phyloP scores from a whole-genome alignment of 2,888 invertebrate species.

The Kuschelorhynchus macadamiae region DNA sequence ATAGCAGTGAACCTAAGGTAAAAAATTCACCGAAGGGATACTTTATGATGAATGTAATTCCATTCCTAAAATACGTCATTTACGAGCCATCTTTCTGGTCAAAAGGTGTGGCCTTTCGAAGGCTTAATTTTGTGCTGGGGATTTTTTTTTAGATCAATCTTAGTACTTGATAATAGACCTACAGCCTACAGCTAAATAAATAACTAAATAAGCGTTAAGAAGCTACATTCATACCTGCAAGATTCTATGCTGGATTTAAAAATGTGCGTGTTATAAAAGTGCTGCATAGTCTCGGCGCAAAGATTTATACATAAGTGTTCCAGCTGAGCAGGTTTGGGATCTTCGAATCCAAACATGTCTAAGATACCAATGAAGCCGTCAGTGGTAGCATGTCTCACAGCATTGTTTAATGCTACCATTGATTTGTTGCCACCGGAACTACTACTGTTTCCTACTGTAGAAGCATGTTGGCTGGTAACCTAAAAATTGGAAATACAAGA shows the following conservation, averaged over 20 bases:
- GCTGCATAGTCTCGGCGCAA: constrained; percentile 97
- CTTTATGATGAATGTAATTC: too few species aligned
- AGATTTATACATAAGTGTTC: constrained; percentile 96
- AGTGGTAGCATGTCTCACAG: constrained; percentile 92
- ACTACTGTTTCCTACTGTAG: constrained; percentile 77
- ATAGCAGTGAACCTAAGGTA: too few species aligned
- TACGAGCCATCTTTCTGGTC: too few species aligned
- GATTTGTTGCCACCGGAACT: constrained; percentile 86
- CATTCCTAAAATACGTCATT: too few species aligned
- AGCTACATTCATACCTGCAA: constrained; percentile 82
- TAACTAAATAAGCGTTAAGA: too few species aligned
- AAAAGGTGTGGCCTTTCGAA: too few species aligned
- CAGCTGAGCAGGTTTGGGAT: constrained; percentile 89
- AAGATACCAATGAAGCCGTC: constrained; percentile 96
- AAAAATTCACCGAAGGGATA: too few species aligned
- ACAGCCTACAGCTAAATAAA: too few species aligned
- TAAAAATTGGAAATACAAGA: too few species aligned
- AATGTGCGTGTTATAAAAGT: constrained; percentile 97
- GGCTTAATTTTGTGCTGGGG: too few species aligned
- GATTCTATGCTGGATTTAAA: constrained; percentile 95
- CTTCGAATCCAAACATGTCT: constrained; percentile 98
- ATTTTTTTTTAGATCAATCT: too few species aligned
- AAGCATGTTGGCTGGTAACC: constrained; percentile 87
- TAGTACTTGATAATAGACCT: too few species aligned
- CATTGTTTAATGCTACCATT: constrained; percentile 93